These are phyloP conservation scores for Leptopilina clavipes DNA, from an alignment of 1,140 invertebrate species.

Conservation along the genomic window DNA sequence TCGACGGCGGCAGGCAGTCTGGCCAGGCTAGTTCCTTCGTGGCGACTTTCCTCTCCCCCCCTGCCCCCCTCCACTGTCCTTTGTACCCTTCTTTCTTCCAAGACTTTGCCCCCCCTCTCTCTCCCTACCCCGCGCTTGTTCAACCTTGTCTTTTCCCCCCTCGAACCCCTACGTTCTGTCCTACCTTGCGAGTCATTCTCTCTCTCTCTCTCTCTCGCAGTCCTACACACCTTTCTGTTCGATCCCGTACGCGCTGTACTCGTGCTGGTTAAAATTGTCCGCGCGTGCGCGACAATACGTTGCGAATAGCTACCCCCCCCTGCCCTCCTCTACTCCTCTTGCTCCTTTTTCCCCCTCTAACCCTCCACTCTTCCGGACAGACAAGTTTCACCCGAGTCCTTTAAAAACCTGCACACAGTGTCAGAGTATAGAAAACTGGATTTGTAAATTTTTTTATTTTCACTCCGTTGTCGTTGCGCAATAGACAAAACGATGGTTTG, in stretches of 20 bases:
- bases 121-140: neutral
- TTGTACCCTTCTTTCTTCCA: conserved; percentile 9
- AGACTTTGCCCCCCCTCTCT: neutral
- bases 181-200: neutral
- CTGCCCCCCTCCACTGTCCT: neutral
- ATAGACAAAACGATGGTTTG: neutral
- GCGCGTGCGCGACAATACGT: conserved; percentile 23
- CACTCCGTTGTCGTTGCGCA: neutral
- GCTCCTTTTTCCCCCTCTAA: too few species aligned
- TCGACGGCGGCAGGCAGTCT: conserved; percentile 32
- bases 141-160: neutral
- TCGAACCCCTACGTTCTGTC: neutral
- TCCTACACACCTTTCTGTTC: conserved; percentile 31
- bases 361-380: neutral
- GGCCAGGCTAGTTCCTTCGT: conserved; percentile 15
- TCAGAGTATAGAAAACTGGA: conserved; percentile 1
- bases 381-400: neutral
- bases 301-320: neutral
- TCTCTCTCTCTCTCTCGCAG: neutral
- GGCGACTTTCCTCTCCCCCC: neutral
- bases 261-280: conserved; percentile 3
- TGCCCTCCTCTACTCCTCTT: neutral
- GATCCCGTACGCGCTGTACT: neutral
- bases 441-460: neutral
- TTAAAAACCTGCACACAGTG: conserved; percentile 1